Evolutionary conservation across 2,113 vertebrate species (phyloP), one percentile per base, ranked within the genome.

Genomic region (Gallinago paraguaiae): DNA sequence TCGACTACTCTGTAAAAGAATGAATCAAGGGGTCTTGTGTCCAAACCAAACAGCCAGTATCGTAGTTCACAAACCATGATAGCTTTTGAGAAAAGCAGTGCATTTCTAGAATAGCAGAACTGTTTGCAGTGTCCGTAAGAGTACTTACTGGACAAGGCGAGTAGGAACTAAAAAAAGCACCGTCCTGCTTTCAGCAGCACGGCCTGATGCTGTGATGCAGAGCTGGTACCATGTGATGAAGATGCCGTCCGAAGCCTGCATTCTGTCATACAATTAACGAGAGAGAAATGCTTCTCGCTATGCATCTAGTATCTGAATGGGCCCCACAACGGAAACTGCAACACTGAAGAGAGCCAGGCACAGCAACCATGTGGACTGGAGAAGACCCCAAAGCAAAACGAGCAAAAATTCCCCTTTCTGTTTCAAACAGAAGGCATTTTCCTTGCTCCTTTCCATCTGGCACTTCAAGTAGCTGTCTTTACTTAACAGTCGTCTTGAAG

Each of bases 371-470:
- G 13, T 12, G 86, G 79, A 63, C 85, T 39, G 43, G 27, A 82
- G 68, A 93, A 84, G 71, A 93, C 80, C 95, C 30, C 45, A n/a
- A 39, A 57, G 37, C 6, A 81, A 92, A 86, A 81, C 15, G 22
- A 89, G 81, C 76, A 77, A 92, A 89, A 30, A 92, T 90, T 86
- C 39, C 39, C 79, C 54, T 76, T 51, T 75, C 89, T 53, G 63
- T 54, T 92, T 86, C 16, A 70, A 88, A 75, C 82, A 92, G 92
- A 90, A 94, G 92, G 90, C 86, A 84, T 60, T 94, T 93, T 83
- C 64, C 88, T 86, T 83, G 72, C 88, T 93, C 76, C 94, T 96
- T 96, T 93, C 93, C 93, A 94, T 95, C 93, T 96, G 90, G 95
- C 93, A 94, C 80, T 96, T 93, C 90, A 93, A 96, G 76, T 80